These are phyloP conservation scores for Virgularia gustaviana DNA, from an alignment of 92 coral and sea anemone genomes.

Conservation along the genomic window DNA sequence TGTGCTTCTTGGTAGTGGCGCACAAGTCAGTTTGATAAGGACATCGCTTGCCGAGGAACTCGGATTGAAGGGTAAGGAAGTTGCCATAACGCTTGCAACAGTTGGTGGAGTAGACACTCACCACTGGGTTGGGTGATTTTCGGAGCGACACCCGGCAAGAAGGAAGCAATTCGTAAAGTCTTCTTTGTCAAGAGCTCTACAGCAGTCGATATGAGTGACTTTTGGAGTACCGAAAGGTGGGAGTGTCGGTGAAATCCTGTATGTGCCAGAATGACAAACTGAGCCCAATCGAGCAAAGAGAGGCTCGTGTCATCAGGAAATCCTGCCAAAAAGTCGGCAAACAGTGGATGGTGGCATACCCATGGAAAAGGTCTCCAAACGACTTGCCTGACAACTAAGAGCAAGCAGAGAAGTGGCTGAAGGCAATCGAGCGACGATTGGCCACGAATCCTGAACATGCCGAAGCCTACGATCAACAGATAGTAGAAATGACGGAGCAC, in stretches of 20 bases:
- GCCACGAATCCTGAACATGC: too few relatives aligned
- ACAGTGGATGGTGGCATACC: too few relatives aligned
- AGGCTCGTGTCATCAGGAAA: constrained; percentile 49
- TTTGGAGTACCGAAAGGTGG: constrained; percentile 59
- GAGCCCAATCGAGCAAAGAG: constrained; percentile 47
- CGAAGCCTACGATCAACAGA: too few relatives aligned
- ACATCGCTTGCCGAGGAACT: constrained; percentile 44
- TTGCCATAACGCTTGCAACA: constrained; percentile 40
- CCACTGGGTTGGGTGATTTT: constrained; percentile 44
- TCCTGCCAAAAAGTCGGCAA: constrained; percentile 48
- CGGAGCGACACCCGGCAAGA: neutral
- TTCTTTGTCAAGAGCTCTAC: constrained; percentile 25
- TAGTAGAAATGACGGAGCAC: too few relatives aligned
- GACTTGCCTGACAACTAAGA: too few relatives aligned
- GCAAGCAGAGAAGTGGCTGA: too few relatives aligned
- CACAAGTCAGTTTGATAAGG: constrained; percentile 55
- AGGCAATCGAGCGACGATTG: too few relatives aligned
- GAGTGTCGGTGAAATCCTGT: constrained; percentile 40
- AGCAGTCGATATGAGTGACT: constrained; percentile 41
- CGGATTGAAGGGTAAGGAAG: constrained; percentile 45
- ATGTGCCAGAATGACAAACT: constrained; percentile 45
- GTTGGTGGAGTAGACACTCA: constrained; percentile 47
- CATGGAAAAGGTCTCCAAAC: too few relatives aligned
- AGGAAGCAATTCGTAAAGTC: neutral
- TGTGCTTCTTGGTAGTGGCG: constrained; percentile 54